Evolutionary conservation across 2,888 invertebrate species (phyloP), one percentile per base, ranked within the genome.

Genomic region (Ectropis crepuscularia): DNA sequence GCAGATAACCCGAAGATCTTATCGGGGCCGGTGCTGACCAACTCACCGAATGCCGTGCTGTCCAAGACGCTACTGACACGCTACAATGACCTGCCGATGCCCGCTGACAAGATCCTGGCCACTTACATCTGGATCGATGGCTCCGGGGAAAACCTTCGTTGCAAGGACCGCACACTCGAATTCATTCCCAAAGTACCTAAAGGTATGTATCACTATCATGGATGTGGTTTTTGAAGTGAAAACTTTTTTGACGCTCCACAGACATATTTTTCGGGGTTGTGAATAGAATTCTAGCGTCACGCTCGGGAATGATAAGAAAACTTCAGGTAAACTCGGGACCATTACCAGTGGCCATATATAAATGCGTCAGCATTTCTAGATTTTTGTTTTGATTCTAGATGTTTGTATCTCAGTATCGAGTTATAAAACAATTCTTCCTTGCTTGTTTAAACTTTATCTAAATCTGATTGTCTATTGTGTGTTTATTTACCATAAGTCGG

Each of bases 81-180:
- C 63, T 98, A 97, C 87, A 92, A 96, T 82, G 94, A 95, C 72
- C 93, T 98, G 71, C 97, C 97, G 0, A 93, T 97, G 67, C 96
- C 97, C 7, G 95, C 95, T 38, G 95, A 96, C 77, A 94, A 95
- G 82, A 94, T 96, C 59, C 96, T 97, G 82, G 98, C 97, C 47
- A 97, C 97, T 57, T 99, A 99, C 88, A 94, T 98, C 60, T 99
- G 98, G 98, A 97, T 99, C 77, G 98, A 99, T 82, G 98, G 98
- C 38, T 96, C 96, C 16, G 98, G 97, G 28, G 98, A 98, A 85
- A 95, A 96, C 79, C 81, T 98, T 58, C 94, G 98, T 66, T 96
- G 96, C 89, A 99, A 99, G 88, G 98, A 98, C 69, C 94, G 97
- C 70, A 98, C 98, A 0, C 84, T 98, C 68, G 95, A 96, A 82